Evolutionary conservation across 2,888 invertebrate genomes (phyloP), one percentile per base, ranked within the genome.

Genomic region (Drosophila antonietae): DNA sequence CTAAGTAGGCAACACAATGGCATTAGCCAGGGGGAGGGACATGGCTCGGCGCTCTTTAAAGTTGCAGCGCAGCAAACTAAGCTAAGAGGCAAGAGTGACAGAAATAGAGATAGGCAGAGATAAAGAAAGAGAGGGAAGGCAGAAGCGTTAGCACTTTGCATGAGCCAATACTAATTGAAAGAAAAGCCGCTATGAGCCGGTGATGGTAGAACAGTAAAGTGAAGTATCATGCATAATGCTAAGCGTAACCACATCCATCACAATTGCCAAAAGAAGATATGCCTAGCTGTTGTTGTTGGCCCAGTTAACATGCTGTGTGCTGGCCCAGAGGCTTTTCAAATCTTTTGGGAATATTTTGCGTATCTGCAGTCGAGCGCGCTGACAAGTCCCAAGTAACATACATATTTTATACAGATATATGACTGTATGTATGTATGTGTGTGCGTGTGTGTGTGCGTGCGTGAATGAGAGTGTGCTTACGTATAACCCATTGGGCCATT

Each of bases 331-430:
- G 64, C 69, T 68, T 75, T 82, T 71, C 61, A 75, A 85, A 70
- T 86, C 84, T 77, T 84, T 79, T 56, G 86, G 86, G 84, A 85
- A 85, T 86, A 81, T 77, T 71, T 77, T 78, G 73, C 81, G 81
- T 84, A 86, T 85, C 86, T 86, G 65, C 58, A 65, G 73, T 70
- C 79, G 77, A 70, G 79, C 76, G 53, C 71, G 49, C 73, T 73
- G 77, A 77, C 74, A 77, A 51, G 67, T 43, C 67, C 23, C 65
- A 65, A 68, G 58, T 58, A 68, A 44, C 60, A 60, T 55, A 49
- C 66, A 67, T 68, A 58, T 67, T 67, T 67, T 49, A 75, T 73
- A 43, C 41, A 63, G 43, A 56, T 59, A 61, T 39, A 57, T 43
- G 31, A 20, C 46, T 52, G 47, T 9, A 39, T 52, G 18, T 18